A percentile compares a stretch with the other conserved stretches of the same genome.
Evolutionary conservation across 2,888 invertebrate species (phyloP).

Genomic region (Tetropium fuscum): DNA sequence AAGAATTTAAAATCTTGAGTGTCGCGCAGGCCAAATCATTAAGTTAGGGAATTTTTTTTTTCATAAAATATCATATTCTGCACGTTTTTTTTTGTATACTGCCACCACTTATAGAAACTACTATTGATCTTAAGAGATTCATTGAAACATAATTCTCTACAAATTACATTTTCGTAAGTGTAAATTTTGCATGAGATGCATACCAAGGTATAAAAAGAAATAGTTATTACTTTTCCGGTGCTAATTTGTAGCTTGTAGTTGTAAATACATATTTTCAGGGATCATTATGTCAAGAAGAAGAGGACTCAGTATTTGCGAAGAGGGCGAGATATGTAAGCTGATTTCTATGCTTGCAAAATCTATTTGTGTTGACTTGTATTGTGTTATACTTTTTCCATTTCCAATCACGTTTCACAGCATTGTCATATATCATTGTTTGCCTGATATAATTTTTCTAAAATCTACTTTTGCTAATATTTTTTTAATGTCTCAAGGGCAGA

Average conservation of each 20-base stretch:
- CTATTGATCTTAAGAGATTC: too few species aligned
- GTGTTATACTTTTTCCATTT: slow-evolving; percentile 6
- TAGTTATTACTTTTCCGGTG: not conserved
- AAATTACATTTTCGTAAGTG: not conserved
- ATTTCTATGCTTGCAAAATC: slow-evolving; percentile 21
- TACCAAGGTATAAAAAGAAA: not conserved
- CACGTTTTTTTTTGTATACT: not conserved
- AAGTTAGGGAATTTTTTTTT: too few species aligned
- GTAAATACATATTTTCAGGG: slow-evolving; percentile 52
- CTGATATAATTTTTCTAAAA: too few species aligned
- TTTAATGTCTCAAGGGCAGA: too few species aligned
- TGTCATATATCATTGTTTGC: too few species aligned
- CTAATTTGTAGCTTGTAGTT: slow-evolving; percentile 11
- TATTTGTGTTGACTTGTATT: slow-evolving; percentile 12
- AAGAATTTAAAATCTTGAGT: too few species aligned
- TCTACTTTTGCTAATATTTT: too few species aligned
- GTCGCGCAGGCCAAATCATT: too few species aligned
- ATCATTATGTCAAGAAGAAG: slow-evolving; percentile 70
- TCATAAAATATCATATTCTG: too few species aligned
- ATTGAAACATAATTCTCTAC: slow-evolving; percentile 10
- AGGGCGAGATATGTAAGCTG: slow-evolving; percentile 80
- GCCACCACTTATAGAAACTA: too few species aligned
- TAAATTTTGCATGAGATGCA: not conserved
- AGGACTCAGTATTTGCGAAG: slow-evolving; percentile 77
- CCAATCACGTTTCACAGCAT: not conserved